Percentiles rank a stretch among this genome's conserved stretches.
Conservation (phyloP, 1,140 invertebrate species). For the Eupristina koningsbergeri region DNA sequence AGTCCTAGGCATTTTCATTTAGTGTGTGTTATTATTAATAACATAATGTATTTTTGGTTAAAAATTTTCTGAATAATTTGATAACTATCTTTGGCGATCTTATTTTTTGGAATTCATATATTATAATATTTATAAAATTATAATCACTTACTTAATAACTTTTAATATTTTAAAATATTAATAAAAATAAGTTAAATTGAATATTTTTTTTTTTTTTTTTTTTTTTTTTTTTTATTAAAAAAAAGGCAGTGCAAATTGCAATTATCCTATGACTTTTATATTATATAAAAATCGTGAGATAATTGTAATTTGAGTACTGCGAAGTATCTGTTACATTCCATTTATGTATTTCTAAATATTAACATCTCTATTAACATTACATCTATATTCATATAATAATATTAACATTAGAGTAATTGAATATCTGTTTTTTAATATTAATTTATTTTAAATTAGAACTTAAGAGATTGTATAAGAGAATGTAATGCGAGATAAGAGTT, state of each 20-base stretch:
- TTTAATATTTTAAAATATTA: not conserved
- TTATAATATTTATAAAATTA: not conserved
- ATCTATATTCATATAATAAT: too few relatives aligned
- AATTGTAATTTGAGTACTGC: slow-evolving; percentile 34
- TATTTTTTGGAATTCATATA: not conserved
- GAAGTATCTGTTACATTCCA: not conserved
- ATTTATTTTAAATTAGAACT: not conserved
- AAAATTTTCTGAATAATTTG: not conserved
- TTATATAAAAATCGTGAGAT: slow-evolving; percentile 51
- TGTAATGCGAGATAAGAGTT: slow-evolving; percentile 44
- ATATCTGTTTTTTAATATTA: not conserved
- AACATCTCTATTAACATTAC: too few relatives aligned
- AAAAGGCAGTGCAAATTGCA: slow-evolving; percentile 38
- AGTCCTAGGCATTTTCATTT: not conserved
- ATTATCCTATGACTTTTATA: slow-evolving; percentile 56
- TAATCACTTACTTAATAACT: not conserved
- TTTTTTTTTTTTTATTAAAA: slow-evolving; percentile 37
- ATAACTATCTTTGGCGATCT: not conserved
- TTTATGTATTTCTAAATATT: too few relatives aligned
- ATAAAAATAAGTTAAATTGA: not conserved
- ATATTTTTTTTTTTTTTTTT: slow-evolving; percentile 24
- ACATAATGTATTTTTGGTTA: not conserved
- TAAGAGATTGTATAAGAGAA: slow-evolving; percentile 34
- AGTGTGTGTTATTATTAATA: not conserved
- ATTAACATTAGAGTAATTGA: not conserved